These are phyloP conservation scores for Lucinisca nassula DNA, from an alignment of 2,888 invertebrate genomes.

Conservation along the genomic window DNA sequence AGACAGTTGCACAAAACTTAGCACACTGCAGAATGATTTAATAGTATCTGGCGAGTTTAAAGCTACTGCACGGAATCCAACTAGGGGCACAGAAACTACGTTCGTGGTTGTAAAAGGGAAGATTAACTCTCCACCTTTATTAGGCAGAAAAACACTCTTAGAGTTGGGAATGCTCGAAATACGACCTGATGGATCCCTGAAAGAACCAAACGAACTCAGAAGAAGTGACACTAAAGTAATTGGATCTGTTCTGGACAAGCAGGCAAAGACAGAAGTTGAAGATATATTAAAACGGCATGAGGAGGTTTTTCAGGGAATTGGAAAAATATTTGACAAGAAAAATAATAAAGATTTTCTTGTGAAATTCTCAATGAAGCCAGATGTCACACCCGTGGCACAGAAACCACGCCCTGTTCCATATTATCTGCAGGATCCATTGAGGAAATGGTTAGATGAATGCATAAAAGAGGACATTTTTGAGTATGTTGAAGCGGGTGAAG, in stretches of 20 bases:
- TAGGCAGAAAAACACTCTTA: neutral
- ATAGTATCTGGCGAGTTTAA: neutral
- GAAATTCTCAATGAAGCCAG: slow-evolving; percentile 24
- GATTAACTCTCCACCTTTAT: too few relatives aligned
- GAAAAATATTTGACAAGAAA: slow-evolving; percentile 9
- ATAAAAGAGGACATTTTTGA: slow-evolving; percentile 26
- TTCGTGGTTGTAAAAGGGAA: too few relatives aligned
- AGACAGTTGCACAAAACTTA: neutral
- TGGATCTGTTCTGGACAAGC: too few relatives aligned
- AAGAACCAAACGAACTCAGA: too few relatives aligned
- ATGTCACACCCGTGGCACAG: slow-evolving; percentile 15
- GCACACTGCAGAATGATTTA: neutral
- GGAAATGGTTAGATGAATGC: neutral
- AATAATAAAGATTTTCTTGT: slow-evolving; percentile 11
- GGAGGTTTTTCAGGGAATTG: too few relatives aligned
- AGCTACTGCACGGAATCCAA: too few relatives aligned
- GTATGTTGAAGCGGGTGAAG: slow-evolving; percentile 7
- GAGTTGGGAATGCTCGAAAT: slow-evolving; percentile 22
- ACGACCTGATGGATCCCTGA: neutral
- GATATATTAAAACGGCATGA: neutral
- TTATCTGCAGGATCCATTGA: too few relatives aligned
- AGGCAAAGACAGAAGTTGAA: neutral
- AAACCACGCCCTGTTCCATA: slow-evolving; percentile 21
- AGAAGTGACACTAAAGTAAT: too few relatives aligned
- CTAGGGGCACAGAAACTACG: too few relatives aligned